These are phyloP conservation scores for Oreonectes daqikongensis DNA, from an alignment of 2,797 vertebrate species.

Conservation along the genomic window DNA sequence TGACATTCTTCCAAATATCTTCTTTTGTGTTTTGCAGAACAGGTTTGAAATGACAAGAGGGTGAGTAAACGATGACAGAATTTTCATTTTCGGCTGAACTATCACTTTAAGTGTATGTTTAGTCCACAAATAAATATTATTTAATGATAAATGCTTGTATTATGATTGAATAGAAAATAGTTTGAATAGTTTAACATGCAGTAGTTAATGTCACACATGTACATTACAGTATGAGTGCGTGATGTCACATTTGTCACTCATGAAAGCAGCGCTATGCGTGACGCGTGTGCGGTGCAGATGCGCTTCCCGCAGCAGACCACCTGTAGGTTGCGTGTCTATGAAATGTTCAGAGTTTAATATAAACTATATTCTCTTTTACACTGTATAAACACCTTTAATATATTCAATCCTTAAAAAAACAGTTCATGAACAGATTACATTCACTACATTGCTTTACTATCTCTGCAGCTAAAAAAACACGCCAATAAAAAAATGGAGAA, in stretches of 20 bases:
- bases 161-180: no score
- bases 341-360: not conserved
- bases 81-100: no score
- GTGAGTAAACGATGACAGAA: no score
- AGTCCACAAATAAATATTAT: no score
- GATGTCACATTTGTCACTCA: not conserved
- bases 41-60: no score
- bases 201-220: no score
- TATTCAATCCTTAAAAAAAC: not conserved
- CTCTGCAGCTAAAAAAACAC: not conserved
- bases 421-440: not conserved
- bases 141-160: no score
- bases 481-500: not conserved
- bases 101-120: no score
- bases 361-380: not conserved
- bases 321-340: slow-evolving; percentile 39
- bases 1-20: no score
- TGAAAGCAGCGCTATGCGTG: not conserved
- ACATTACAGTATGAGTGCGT: not conserved
- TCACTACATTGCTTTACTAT: not conserved
- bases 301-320: slow-evolving; percentile 30
- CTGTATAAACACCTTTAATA: not conserved
- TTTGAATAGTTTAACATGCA: no score
- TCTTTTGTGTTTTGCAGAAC: no score
- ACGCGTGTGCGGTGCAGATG: not conserved